Evolutionary conservation across 2,888 invertebrate genomes (phyloP).

Genomic region (Drosophila aldrichi): DNA sequence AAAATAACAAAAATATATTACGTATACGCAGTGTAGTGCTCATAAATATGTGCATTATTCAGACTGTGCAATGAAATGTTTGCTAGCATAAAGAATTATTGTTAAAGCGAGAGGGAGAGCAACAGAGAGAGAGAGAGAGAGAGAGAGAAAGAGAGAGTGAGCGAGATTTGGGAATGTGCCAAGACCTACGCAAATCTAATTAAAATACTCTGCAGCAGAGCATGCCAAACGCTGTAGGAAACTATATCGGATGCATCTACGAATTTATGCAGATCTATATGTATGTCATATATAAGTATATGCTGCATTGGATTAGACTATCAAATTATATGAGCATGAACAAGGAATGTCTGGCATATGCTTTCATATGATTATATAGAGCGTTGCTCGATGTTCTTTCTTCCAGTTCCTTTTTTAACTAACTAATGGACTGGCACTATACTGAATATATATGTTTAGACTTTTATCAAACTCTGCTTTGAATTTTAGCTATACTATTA

Average conservation of each 20-base stretch:
- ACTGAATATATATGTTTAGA: too few relatives aligned
- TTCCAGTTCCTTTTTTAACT: too few relatives aligned
- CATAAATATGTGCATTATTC: conserved; percentile 70
- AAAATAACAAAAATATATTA: conserved; percentile 27
- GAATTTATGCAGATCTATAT: neutral
- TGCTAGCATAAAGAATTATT: conserved; percentile 35
- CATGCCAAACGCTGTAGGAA: neutral
- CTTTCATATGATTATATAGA: too few relatives aligned
- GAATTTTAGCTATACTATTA: too few relatives aligned
- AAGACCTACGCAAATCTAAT: conserved; percentile 18
- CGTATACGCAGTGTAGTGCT: conserved; percentile 52
- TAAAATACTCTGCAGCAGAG: conserved; percentile 5
- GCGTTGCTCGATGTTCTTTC: too few relatives aligned
- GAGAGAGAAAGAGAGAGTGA: too few relatives aligned
- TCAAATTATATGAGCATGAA: neutral
- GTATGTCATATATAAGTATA: neutral
- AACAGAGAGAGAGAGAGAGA: neutral
- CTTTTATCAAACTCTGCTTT: too few relatives aligned
- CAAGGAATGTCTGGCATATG: too few relatives aligned
- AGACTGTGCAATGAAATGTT: conserved; percentile 26
- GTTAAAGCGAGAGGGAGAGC: conserved; percentile 1
- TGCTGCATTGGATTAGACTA: neutral
- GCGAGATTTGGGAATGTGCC: conserved; percentile 43
- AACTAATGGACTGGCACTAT: too few relatives aligned
- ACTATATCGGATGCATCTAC: too few relatives aligned